A percentile compares a stretch with the other conserved stretches of the same genome.
These are phyloP conservation scores for Tipula unca DNA, from an alignment of 2,888 invertebrate species.

Conservation along the genomic window DNA sequence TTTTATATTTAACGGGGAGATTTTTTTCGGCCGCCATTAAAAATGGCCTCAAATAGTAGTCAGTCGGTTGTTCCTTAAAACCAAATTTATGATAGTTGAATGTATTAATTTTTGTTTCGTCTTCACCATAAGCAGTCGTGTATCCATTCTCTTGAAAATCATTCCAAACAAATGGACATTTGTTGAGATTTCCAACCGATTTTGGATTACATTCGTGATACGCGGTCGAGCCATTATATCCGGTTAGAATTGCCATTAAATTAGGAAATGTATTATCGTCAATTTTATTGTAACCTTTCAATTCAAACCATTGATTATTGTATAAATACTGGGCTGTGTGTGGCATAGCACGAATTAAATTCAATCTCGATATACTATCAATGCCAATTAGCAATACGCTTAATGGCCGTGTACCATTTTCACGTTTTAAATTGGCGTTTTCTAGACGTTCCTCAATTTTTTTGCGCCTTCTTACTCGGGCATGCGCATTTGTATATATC, in stretches of 20 bases:
- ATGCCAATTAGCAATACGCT: constrained; percentile 74
- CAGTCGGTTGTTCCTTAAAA: constrained; percentile 65
- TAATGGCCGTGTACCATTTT: constrained; percentile 43
- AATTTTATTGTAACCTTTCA: constrained; percentile 67
- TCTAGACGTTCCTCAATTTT: constrained; percentile 43
- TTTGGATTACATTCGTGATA: constrained; percentile 45
- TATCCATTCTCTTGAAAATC: constrained; percentile 61
- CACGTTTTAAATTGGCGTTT: constrained; percentile 29
- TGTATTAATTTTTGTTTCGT: constrained; percentile 61
- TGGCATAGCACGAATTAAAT: constrained; percentile 67
- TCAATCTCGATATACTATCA: constrained; percentile 74
- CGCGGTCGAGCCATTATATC: constrained; percentile 47
- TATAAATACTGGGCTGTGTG: constrained; percentile 58
- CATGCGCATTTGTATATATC: constrained; percentile 42
- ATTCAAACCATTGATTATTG: constrained; percentile 59
- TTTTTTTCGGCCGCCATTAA: constrained; percentile 57
- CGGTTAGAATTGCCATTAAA: constrained; percentile 72
- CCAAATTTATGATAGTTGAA: constrained; percentile 61
- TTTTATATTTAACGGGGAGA: constrained; percentile 44
- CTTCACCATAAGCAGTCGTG: constrained; percentile 73
- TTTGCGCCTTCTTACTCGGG: constrained; percentile 46
- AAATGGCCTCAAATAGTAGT: constrained; percentile 72
- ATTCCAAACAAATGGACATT: constrained; percentile 70
- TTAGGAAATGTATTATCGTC: constrained; percentile 90
- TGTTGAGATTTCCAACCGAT: constrained; percentile 51